phyloP scores from a whole-genome alignment of 2,797 vertebrate genomes.

The Garrulus glandarius region DNA sequence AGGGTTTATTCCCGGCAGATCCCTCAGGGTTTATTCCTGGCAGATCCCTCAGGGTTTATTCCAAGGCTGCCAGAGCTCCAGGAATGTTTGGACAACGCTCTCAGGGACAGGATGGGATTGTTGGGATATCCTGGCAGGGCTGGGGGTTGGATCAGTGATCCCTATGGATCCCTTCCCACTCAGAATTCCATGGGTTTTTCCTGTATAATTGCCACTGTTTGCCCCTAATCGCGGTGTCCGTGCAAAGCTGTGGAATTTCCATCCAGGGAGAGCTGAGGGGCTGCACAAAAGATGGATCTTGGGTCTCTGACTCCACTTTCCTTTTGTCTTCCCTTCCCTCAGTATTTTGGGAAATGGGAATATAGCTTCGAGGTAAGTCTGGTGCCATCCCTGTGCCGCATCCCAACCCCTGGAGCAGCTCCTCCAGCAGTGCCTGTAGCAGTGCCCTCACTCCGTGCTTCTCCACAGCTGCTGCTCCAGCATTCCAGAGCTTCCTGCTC shows the following conservation, averaged over 20 bases:
- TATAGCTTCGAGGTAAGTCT: constrained; percentile 94
- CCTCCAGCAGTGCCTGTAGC: not conserved
- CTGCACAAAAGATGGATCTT: not conserved
- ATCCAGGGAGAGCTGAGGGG: not conserved
- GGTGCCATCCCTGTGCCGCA: not conserved
- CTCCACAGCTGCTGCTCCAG: not conserved
- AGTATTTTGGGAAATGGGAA: constrained; percentile 95
- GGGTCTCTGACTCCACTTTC: not conserved
- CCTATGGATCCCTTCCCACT: fast-evolving
- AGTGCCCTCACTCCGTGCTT: not conserved
- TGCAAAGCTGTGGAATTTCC: not conserved
- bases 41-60: not conserved
- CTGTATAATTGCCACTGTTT: fast-evolving
- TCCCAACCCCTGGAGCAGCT: not conserved
- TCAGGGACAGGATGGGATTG: not conserved
- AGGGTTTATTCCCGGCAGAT: not conserved
- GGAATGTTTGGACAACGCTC: fast-evolving
- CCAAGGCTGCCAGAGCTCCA: not conserved
- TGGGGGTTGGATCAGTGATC: not conserved
- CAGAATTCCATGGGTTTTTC: not conserved
- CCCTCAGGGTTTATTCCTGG: not conserved
- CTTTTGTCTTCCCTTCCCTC: constrained; percentile 33
- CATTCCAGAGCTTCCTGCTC: not conserved
- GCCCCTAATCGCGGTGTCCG: fast-evolving
- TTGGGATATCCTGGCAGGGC: not conserved